These are phyloP conservation scores for Yponomeuta sedellus DNA, from an alignment of 2,888 invertebrate species.

Conservation along the genomic window DNA sequence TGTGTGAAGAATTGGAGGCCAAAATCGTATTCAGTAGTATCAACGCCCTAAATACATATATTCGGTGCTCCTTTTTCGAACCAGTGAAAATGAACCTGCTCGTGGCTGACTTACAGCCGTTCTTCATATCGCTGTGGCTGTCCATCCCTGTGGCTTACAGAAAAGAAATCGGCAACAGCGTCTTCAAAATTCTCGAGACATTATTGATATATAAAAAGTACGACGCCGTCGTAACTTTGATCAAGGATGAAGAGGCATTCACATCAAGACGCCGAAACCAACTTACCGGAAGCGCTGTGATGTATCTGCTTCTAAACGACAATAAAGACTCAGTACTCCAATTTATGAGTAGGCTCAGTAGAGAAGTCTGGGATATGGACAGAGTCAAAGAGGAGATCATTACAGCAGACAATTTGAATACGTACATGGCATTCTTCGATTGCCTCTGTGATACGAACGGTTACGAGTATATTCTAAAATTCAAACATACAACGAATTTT, in stretches of 20 bases:
- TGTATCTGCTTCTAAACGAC: neutral
- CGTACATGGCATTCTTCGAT: neutral
- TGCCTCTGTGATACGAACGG: neutral
- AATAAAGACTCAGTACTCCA: neutral
- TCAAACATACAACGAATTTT: neutral
- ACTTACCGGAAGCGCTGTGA: neutral
- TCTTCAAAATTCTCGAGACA: neutral
- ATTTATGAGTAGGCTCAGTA: neutral
- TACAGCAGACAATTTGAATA: neutral
- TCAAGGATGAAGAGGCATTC: constrained; percentile 4
- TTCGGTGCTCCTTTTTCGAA: neutral
- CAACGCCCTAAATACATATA: neutral
- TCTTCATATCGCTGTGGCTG: constrained; percentile 2
- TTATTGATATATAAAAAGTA: neutral
- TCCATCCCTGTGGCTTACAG: neutral
- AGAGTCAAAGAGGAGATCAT: neutral
- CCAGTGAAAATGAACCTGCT: neutral
- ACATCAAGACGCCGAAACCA: neutral
- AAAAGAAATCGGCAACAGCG: neutral
- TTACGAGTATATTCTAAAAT: neutral
- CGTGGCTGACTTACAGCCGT: neutral
- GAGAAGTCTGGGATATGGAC: neutral
- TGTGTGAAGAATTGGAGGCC: neutral
- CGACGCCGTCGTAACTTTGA: neutral
- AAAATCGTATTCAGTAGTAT: neutral